Base-by-base conservation (phyloP, 92 coral and sea anemone species). In the Diadumene lineata region DNA sequence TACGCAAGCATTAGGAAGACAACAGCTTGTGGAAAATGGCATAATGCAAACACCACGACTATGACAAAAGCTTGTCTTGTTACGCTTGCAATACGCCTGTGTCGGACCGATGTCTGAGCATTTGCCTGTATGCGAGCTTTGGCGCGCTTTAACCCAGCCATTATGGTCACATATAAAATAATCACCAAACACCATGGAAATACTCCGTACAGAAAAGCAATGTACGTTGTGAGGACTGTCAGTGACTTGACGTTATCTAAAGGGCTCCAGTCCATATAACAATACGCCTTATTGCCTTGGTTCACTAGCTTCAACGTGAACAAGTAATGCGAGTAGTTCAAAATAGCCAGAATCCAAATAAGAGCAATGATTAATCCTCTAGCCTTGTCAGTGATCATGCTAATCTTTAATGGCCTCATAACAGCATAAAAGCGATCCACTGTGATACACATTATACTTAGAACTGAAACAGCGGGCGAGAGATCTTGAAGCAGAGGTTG, bases 351-450 rank as follows among this genome's bases (percentile, higher is more conserved):
- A n/a, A 78, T 44, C 82, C 82, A 78, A 22, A 69, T 67, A 9
- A 69, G 57, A 9, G 16, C 68, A 24, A 78, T 78, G 68, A 57
- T 56, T 29, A 78, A 17, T 11, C 58, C 57, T 0, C 82, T 73
- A 23, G 46, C 29, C 48, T 68, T 66, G 26, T 69, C 82, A 7
- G 79, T 69, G 6, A 78, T 48, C 8, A 55, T 31, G 9, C 28
- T 67, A 44, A 68, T 50, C 22, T 68, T 29, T 64, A 78, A 48
- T 19, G 82, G 82, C 25, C 58, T 16, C 58, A 68, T 57, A 18
- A 78, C 82, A 25, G 82, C 82, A 34, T 73, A 56, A 55, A 78
- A 78, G 17, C 82, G 82, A 56, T 78, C 82, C 17, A 78, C 56
- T 25, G 82, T 78, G 26, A 78, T 78, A 38, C 82, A 67, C 0